Percentiles rank a stretch among this genome's conserved stretches.
These are phyloP conservation scores for Nycticebus coucang DNA, from an alignment of 2,113 vertebrate species.

Conservation along the genomic window DNA sequence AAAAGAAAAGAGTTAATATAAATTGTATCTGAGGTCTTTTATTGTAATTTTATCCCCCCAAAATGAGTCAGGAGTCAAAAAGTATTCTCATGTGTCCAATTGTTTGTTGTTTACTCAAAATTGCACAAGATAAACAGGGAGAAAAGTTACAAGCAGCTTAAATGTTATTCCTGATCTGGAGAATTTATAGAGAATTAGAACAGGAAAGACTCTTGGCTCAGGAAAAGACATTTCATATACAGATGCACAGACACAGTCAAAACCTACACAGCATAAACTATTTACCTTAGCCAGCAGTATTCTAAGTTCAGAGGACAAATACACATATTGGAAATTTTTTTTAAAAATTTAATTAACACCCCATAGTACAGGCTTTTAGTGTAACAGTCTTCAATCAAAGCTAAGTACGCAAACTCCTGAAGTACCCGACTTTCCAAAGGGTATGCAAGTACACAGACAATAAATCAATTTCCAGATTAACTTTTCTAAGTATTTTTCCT, in stretches of 20 bases:
- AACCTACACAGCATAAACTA: slow-evolving; percentile 27
- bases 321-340: background rate
- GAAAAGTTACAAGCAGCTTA: background rate
- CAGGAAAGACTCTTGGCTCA: background rate
- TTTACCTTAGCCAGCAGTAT: background rate
- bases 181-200: slow-evolving; percentile 35
- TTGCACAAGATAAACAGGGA: background rate
- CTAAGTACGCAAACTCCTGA: background rate
- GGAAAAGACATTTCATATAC: slow-evolving; percentile 9
- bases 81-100: background rate
- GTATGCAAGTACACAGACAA: background rate
- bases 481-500: background rate
- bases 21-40: slow-evolving; percentile 6
- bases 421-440: background rate
- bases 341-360: background rate
- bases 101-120: slow-evolving; percentile 52
- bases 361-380: background rate
- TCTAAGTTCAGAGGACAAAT: slow-evolving; percentile 4
- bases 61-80: slow-evolving; percentile 6
- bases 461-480: background rate
- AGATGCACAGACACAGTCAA: background rate
- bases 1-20: slow-evolving; percentile 48
- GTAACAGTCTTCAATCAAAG: background rate
- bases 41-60: slow-evolving; percentile 29
- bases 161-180: background rate